Evolutionary conservation across 2,888 invertebrate genomes (phyloP), one percentile per base, ranked within the genome.

Genomic region (Diplazon laetatorius): DNA sequence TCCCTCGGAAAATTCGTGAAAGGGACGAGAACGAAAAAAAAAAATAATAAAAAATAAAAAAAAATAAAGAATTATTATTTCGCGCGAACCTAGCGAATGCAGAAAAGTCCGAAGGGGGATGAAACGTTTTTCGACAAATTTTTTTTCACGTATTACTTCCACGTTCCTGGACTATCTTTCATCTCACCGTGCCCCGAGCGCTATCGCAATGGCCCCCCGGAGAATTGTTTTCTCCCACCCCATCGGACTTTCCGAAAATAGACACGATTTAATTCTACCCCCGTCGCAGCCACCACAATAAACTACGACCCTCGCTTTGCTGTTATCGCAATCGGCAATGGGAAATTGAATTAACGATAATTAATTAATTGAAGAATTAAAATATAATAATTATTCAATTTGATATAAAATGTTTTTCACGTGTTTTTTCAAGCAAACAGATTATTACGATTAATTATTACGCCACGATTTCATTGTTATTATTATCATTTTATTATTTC

Each of bases 231-330:
- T n/a, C n/a, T n/a, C 37, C 16, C 25, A 2, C 30, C 30, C 30
- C 30, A 6, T 30, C 30, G 4, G n/a, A n/a, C 30, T 30, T 2
- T 6, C 59, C 78, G 16, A 71, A n/a, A n/a, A 70, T 62, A 60
- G 71, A 75, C 71, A 57, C 71, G 75, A 78, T 78, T 78, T 78
- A 71, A 74, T 71, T 78, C 70, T 66, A 50, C n/a, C 46, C 44
- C 30, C 66, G 25, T 10, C 74, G 35, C 57, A 30, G 42, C 44
- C 14, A 9, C 55, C 25, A 14, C 39, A 39, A 60, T 59, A 9
- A 59, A 35, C 72, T 25, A 35, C 66, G 63, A 59, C 52, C 18
- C 44, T 73, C 62, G 18, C 46, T 68, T 44, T 2, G 30, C 18
- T 6, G 4, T 44, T 46, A 46, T 46, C 46, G 22, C n/a, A 35